Conservation (phyloP, 2,888 invertebrate genomes). For the Pachycephus smyrnensis region DNA sequence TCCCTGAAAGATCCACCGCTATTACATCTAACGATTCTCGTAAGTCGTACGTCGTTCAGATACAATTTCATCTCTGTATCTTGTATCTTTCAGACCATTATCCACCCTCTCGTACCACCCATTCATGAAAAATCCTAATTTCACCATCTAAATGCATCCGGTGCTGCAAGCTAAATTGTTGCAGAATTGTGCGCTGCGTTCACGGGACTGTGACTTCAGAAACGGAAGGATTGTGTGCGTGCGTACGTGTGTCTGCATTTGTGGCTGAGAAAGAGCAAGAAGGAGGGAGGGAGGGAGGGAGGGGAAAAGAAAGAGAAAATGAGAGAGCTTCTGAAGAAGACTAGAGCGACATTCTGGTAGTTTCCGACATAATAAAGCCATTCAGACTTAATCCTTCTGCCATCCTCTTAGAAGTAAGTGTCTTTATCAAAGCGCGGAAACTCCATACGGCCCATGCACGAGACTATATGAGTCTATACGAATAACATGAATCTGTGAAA, state of each 20-base stretch:
- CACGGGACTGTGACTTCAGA: too few species aligned
- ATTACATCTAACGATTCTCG: constrained; percentile 45
- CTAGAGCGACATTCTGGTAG: constrained; percentile 23
- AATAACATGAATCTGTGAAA: too few species aligned
- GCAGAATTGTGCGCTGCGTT: constrained; percentile 41
- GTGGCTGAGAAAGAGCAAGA: too few species aligned
- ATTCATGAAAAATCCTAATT: constrained; percentile 53
- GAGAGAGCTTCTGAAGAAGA: too few species aligned
- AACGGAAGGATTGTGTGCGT: too few species aligned
- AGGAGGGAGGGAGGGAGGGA: constrained; percentile 20
- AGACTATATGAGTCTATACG: too few species aligned
- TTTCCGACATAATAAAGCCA: constrained; percentile 55
- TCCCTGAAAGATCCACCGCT: constrained; percentile 28
- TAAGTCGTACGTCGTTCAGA: constrained; percentile 34
- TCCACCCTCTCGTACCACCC: constrained; percentile 20
- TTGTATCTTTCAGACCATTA: constrained; percentile 37
- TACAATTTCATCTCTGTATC: constrained; percentile 19
- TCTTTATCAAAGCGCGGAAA: too few species aligned
- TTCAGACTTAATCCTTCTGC: constrained; percentile 49
- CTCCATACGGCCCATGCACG: too few species aligned
- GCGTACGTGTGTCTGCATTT: too few species aligned
- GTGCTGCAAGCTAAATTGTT: constrained; percentile 42
- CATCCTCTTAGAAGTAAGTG: constrained; percentile 10
- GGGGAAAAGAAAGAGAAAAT: background rate
- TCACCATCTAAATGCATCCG: constrained; percentile 57